Percentiles rank a stretch among this genome's conserved stretches.
These are phyloP conservation scores for Atta cephalotes DNA, from an alignment of 1,140 invertebrate genomes.

Conservation along the genomic window DNA sequence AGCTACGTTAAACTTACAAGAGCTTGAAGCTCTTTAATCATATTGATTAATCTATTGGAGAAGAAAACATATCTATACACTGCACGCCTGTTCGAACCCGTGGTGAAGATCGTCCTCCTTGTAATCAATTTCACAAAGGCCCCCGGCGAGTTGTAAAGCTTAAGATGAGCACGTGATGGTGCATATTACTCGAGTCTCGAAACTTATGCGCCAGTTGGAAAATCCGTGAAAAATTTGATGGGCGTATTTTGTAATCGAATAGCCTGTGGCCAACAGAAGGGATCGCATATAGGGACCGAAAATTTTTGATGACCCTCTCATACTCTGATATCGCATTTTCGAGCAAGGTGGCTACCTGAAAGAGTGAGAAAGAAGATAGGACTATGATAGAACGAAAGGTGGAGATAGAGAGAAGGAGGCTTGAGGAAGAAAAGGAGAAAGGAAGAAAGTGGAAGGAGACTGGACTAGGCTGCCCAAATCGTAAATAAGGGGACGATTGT, in stretches of 20 bases:
- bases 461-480: constrained; percentile 72
- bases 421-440: constrained; percentile 5
- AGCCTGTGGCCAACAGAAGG: not conserved
- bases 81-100: not conserved
- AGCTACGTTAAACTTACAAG: not conserved
- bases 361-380: constrained; percentile 19
- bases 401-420: constrained; percentile 13
- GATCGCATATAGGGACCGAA: not conserved
- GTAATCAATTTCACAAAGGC: constrained; percentile 65
- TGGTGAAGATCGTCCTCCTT: constrained; percentile 12
- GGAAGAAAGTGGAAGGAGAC: constrained; percentile 43
- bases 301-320: constrained; percentile 60
- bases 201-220: constrained; percentile 56
- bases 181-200: constrained; percentile 33
- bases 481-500: constrained; percentile 84
- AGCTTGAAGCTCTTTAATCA: constrained; percentile 40
- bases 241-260: constrained; percentile 22
- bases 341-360: not conserved
- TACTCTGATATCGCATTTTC: not conserved
- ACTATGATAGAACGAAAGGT: not conserved
- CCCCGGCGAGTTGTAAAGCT: constrained; percentile 15
- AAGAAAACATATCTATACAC: not conserved
- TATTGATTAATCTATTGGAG: constrained; percentile 15
- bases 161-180: constrained; percentile 27
- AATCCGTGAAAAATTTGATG: constrained; percentile 64